A percentile compares a stretch with the other conserved stretches of the same genome.
Evolutionary conservation across 2,888 invertebrate species (phyloP).

Genomic region (Lasiommata megera): DNA sequence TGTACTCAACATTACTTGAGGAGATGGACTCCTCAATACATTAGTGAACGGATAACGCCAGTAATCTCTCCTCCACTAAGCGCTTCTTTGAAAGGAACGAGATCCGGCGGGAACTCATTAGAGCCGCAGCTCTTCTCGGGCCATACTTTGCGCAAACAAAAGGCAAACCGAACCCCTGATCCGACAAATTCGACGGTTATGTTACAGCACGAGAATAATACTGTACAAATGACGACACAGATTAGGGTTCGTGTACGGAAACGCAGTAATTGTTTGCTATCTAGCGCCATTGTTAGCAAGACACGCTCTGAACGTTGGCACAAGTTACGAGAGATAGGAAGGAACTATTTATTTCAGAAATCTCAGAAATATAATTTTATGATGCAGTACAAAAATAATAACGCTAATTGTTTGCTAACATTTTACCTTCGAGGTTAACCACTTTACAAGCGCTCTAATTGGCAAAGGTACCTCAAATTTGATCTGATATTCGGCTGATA

Average conservation of each 20-base stretch:
- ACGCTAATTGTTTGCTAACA: no score
- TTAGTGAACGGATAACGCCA: slow-evolving; percentile 17
- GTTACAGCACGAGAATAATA: slow-evolving; percentile 42
- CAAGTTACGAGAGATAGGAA: neutral
- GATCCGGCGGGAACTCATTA: slow-evolving; percentile 33
- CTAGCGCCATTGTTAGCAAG: slow-evolving; percentile 51
- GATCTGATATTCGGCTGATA: no score
- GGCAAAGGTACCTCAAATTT: no score
- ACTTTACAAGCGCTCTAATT: no score
- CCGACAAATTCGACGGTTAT: slow-evolving; percentile 45
- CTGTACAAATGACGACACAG: slow-evolving; percentile 43
- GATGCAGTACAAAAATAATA: no score
- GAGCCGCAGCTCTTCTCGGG: slow-evolving; percentile 23
- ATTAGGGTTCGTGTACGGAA: slow-evolving; percentile 51
- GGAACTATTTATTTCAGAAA: no score
- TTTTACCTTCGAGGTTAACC: no score
- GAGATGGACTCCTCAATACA: slow-evolving; percentile 17
- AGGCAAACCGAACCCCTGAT: slow-evolving; percentile 41
- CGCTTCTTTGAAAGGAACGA: slow-evolving; percentile 24
- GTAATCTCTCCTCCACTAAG: slow-evolving; percentile 18
- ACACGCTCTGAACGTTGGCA: slow-evolving; percentile 29
- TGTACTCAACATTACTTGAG: slow-evolving; percentile 7
- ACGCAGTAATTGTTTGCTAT: slow-evolving; percentile 60
- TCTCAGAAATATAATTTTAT: no score
- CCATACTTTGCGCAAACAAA: slow-evolving; percentile 35